Percentiles rank a stretch among this genome's conserved stretches.
These are phyloP conservation scores for Aplochiton taeniatus DNA, from an alignment of 2,797 vertebrate species.

Conservation along the genomic window DNA sequence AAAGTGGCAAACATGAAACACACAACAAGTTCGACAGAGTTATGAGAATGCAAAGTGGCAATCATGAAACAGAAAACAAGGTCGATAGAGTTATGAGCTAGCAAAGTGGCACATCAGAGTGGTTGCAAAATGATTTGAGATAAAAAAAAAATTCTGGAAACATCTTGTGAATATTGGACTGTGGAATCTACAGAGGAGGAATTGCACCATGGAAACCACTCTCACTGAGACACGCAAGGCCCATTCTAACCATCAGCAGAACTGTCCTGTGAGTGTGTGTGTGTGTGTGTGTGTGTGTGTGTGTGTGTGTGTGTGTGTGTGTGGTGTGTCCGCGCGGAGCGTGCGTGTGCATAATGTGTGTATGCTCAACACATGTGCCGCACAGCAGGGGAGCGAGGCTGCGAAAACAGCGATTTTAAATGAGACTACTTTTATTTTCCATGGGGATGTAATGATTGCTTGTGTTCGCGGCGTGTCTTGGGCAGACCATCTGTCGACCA, in stretches of 20 bases:
- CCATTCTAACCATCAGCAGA: constrained; percentile 10
- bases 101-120: no score
- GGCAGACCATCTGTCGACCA: constrained; percentile 58
- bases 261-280: neutral
- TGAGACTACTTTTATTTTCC: constrained; percentile 32
- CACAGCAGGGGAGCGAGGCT: constrained; percentile 37
- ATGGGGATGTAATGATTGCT: constrained; percentile 46
- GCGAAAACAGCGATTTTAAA: constrained; percentile 44
- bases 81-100: constrained; percentile 5
- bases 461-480: constrained; percentile 49
- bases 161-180: no score
- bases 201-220: constrained; percentile 16
- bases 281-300: constrained; percentile 25
- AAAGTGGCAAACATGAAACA: no score
- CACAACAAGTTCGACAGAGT: no score
- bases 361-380: neutral
- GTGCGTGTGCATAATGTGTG: constrained; percentile 5
- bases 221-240: constrained; percentile 20
- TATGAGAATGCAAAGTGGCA: constrained; percentile 14
- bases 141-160: constrained; percentile 16
- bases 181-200: neutral
- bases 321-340: neutral
- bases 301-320: constrained; percentile 16
- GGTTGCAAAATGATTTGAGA: no score
- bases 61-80: no score